A percentile compares a stretch with the other conserved stretches of the same genome.
Evolutionary conservation across 1,140 invertebrate species (phyloP).

Genomic region (Popillia japonica): DNA sequence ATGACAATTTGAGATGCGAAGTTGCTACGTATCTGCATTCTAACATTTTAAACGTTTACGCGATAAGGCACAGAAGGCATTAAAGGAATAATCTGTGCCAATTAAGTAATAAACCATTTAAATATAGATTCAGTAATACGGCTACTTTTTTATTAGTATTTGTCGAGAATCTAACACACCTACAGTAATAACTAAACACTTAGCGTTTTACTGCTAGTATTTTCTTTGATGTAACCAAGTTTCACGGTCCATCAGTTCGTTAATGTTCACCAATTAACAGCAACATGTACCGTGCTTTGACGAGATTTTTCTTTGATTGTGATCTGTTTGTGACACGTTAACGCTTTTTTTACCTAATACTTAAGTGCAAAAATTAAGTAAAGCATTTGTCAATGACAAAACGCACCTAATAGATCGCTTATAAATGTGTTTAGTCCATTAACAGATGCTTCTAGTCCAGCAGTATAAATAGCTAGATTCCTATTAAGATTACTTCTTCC

Average conservation of each 20-base stretch:
- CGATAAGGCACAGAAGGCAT: too few species aligned
- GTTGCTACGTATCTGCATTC: background rate
- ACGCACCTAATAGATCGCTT: background rate
- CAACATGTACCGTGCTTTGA: background rate
- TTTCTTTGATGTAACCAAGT: too few species aligned
- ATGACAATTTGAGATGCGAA: background rate
- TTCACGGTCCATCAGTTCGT: background rate
- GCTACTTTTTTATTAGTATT: too few species aligned
- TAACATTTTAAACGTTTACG: background rate
- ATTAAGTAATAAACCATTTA: too few species aligned
- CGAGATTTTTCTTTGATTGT: background rate
- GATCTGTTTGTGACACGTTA: background rate
- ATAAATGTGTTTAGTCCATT: constrained; percentile 6
- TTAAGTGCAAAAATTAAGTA: constrained; percentile 3
- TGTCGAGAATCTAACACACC: too few species aligned
- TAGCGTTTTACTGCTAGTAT: too few species aligned
- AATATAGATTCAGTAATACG: too few species aligned
- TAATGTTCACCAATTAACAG: constrained; percentile 1
- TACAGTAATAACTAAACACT: too few species aligned
- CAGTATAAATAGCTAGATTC: constrained; percentile 5
- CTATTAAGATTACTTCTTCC: background rate
- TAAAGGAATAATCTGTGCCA: too few species aligned
- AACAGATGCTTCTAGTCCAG: background rate
- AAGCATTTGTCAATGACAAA: constrained; percentile 1
- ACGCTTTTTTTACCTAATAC: background rate